These are phyloP conservation scores for Cervus canadensis DNA, from an alignment of 2,113 vertebrate genomes.

Conservation along the genomic window DNA sequence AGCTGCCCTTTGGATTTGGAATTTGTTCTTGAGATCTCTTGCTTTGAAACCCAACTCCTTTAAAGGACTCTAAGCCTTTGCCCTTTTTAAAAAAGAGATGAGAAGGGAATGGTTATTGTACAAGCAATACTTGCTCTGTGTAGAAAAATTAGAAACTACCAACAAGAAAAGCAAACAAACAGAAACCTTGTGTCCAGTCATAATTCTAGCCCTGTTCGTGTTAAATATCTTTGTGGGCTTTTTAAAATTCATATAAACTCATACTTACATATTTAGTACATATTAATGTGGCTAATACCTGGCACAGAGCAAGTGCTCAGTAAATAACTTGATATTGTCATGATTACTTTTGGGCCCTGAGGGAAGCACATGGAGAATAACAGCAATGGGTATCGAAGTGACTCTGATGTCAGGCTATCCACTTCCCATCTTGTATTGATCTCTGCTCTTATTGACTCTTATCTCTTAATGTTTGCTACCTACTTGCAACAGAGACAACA, in stretches of 20 bases:
- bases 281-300: background rate
- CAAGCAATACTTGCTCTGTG: background rate
- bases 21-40: background rate
- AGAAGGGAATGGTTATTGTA: background rate
- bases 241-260: background rate
- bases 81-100: background rate
- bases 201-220: background rate
- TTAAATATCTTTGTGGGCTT: background rate
- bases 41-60: background rate
- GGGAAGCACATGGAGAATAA: background rate
- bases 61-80: background rate
- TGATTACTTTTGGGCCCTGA: background rate
- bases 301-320: background rate
- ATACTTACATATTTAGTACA: background rate
- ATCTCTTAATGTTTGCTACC: background rate
- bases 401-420: background rate
- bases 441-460: background rate
- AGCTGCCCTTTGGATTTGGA: background rate
- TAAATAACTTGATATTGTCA: background rate
- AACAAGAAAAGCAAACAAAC: background rate
- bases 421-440: background rate
- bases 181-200: background rate
- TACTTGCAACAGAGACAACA: background rate
- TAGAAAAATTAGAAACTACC: background rate
- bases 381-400: background rate